These are phyloP conservation scores for Drosophila sechellia DNA, from an alignment of 1,140 invertebrate genomes.

Conservation along the genomic window DNA sequence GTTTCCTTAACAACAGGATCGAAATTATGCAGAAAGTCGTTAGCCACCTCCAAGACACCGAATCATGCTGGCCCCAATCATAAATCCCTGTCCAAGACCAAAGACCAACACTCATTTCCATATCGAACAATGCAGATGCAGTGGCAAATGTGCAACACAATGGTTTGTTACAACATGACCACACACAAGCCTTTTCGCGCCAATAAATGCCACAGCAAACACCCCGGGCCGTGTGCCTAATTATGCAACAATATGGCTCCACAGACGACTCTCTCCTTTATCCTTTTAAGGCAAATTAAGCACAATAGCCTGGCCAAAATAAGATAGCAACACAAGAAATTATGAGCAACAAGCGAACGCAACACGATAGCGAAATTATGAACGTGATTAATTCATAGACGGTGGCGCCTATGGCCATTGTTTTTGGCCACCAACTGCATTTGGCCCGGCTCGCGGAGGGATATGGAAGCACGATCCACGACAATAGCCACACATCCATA, in stretches of 20 bases:
- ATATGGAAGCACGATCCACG: conserved; percentile 58
- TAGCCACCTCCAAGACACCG: conserved; percentile 5
- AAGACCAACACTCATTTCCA: conserved; percentile 56
- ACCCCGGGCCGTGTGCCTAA: conserved; percentile 64
- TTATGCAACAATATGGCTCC: conserved; percentile 66
- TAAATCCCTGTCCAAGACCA: conserved; percentile 6
- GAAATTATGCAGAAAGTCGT: conserved; percentile 6
- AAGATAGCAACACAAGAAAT: conserved; percentile 43
- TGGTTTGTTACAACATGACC: conserved; percentile 77
- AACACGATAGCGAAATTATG: conserved; percentile 78
- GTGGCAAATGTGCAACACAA: conserved; percentile 33
- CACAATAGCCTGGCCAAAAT: conserved; percentile 31
- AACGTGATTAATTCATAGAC: conserved; percentile 83
- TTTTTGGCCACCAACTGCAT: conserved; percentile 51
- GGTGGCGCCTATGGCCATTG: conserved; percentile 78
- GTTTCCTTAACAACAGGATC: neutral
- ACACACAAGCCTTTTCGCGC: conserved; percentile 80
- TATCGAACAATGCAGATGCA: conserved; percentile 63
- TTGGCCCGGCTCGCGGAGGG: conserved; percentile 3
- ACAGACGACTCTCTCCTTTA: conserved; percentile 25
- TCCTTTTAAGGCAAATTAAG: conserved; percentile 79
- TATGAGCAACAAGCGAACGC: conserved; percentile 58
- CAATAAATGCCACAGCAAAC: conserved; percentile 71
- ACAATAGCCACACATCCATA: conserved; percentile 24
- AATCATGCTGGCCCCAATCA: conserved; percentile 5